Evolutionary conservation across 2,888 invertebrate genomes (phyloP), one percentile per base, ranked within the genome.

Genomic region (Ormyrus nitidulus): DNA sequence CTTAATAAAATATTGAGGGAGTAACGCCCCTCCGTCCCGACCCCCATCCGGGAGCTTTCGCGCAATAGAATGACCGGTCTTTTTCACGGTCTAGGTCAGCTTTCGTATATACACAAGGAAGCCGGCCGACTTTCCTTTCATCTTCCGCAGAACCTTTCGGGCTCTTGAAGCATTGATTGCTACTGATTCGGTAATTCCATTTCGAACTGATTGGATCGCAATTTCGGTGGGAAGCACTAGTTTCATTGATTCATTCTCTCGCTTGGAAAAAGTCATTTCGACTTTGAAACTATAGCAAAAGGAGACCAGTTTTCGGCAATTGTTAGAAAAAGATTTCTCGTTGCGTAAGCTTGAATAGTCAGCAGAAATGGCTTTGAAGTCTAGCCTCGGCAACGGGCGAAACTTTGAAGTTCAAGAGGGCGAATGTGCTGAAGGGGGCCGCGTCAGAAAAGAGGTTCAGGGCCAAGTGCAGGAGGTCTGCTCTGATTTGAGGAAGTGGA

Each of bases 1-100:
- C 89, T 90, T 89, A 88, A 90, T 87, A 86, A 87, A 84, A 86
- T 86, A 87, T 84, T 81, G 85, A 84, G 86, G 85, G 86, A 85
- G 83, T 84, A 81, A 86, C 84, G 84, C 53, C 87, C 86, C 84
- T 84, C 84, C 64, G n/a, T 13, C 58, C 2, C 46, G 58, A 61
- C 71, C 13, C 61, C n/a, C 49, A 49, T 58, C 34, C 71, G 10
- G 19, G 71, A 19, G 62, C 53, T 59, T 49, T 51, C 61, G 61
- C 58, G 49, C 65, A 9, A 64, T 66, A 48, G 72, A 66, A 34
- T 61, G 66, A 68, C 65, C 73, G 62, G 13, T 44, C 19, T 13
- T 48, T 74, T 78, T 79, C 59, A 49, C 71, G 62, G 68, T 73
- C 79, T 79, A 79, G 79, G 79, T 76, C 80, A 76, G 80, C 72